A percentile compares a stretch with the other conserved stretches of the same genome.
phyloP scores from a whole-genome alignment of 2,888 invertebrate species.

The Cosmorhoe ocellata region DNA sequence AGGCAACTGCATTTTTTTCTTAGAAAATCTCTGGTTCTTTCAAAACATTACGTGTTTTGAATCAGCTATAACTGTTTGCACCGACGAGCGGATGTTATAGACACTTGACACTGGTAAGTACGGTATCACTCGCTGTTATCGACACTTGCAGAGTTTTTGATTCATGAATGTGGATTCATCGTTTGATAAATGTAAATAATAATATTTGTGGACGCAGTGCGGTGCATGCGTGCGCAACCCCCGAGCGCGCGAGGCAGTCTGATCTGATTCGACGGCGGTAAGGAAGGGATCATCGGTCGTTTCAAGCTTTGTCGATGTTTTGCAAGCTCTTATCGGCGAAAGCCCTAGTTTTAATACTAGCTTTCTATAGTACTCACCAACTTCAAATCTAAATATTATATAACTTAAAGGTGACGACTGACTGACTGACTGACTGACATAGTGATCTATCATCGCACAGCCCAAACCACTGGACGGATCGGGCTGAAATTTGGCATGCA shows the following conservation, averaged over 20 bases:
- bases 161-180: conserved; percentile 17
- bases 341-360: not conserved
- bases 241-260: conserved; percentile 27
- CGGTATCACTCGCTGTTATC: conserved; percentile 12
- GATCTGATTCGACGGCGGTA: conserved; percentile 31
- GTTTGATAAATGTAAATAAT: conserved; percentile 24
- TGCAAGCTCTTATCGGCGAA: conserved; percentile 1
- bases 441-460: too few species aligned
- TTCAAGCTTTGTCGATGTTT: conserved; percentile 6
- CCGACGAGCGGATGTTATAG: conserved; percentile 20
- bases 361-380: too few species aligned
- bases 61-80: conserved; percentile 20
- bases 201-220: conserved; percentile 8
- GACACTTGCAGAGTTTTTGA: conserved; percentile 21
- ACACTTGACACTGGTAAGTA: conserved; percentile 15
- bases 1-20: conserved; percentile 13
- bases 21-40: conserved; percentile 12
- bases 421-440: too few species aligned
- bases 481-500: too few species aligned
- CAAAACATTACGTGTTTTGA: conserved; percentile 8
- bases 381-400: not conserved
- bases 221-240: conserved; percentile 42
- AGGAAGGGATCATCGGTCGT: not conserved
- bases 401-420: too few species aligned
- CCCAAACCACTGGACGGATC: too few species aligned